phyloP scores from a whole-genome alignment of 1,140 invertebrate species.

The fruit fly (Drosophila melanogaster) region DNA sequence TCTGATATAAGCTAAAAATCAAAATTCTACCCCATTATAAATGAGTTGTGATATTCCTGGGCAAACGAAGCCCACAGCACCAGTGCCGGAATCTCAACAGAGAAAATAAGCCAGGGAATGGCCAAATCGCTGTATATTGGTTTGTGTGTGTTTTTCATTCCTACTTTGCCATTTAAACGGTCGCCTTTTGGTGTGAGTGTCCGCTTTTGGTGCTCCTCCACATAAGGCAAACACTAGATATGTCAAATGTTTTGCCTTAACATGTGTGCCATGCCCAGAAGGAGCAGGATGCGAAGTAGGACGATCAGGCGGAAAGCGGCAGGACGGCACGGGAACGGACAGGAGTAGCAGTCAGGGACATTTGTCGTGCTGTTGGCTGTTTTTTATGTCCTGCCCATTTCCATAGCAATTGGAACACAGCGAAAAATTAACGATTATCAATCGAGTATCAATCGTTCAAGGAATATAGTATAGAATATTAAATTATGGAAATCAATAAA shows the following conservation, averaged over 20 bases:
- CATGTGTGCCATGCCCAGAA: constrained; percentile 27
- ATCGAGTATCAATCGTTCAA: too few species aligned
- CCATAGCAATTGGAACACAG: constrained; percentile 17
- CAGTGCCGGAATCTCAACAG: constrained; percentile 12
- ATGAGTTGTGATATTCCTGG: constrained; percentile 14
- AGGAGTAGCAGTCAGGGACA: constrained; percentile 49
- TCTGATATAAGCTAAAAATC: neutral
- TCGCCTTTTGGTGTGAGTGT: constrained; percentile 26
- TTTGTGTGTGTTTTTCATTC: constrained; percentile 24
- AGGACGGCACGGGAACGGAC: constrained; percentile 21
- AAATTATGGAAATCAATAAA: too few species aligned
- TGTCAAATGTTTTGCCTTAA: constrained; percentile 57
- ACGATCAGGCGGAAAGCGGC: neutral
- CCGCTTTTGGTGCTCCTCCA: constrained; percentile 18
- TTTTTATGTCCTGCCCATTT: constrained; percentile 42
- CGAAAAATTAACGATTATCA: neutral
- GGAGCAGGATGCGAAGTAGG: constrained; percentile 4
- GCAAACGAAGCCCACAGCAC: constrained; percentile 4
- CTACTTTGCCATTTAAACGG: constrained; percentile 58
- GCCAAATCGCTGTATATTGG: constrained; percentile 42
- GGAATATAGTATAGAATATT: too few species aligned
- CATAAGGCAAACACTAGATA: constrained; percentile 59
- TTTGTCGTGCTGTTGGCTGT: constrained; percentile 43
- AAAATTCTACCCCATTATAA: constrained; percentile 13
- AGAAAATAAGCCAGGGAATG: constrained; percentile 23